These are phyloP conservation scores for Formica selysi DNA, from an alignment of 1,140 invertebrate species.

Conservation along the genomic window DNA sequence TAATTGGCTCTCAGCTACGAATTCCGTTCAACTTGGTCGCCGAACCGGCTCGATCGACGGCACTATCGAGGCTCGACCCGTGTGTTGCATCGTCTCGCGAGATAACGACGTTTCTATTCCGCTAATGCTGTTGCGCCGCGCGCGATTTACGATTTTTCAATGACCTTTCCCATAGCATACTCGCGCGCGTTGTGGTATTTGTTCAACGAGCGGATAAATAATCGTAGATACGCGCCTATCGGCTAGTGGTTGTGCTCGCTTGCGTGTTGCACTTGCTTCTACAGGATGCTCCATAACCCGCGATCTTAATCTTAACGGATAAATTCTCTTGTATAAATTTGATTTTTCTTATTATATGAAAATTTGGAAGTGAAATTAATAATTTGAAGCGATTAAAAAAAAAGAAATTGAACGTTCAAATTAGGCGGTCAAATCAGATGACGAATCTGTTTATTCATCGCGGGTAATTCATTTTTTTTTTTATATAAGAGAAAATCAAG, in stretches of 20 bases:
- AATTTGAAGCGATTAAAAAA: not conserved
- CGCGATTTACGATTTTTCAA: conserved; percentile 74
- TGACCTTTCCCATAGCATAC: conserved; percentile 80
- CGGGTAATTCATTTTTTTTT: not conserved
- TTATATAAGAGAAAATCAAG: not conserved
- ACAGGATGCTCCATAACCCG: conserved; percentile 41
- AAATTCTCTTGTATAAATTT: not conserved
- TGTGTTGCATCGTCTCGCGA: conserved; percentile 34
- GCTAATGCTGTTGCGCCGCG: conserved; percentile 56
- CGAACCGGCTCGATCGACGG: conserved; percentile 10
- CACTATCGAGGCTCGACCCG: conserved; percentile 58
- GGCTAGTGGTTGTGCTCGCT: conserved; percentile 9
- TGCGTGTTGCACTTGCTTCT: conserved; percentile 26
- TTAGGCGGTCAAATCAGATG: not conserved
- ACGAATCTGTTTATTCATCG: not conserved
- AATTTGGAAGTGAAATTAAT: not conserved
- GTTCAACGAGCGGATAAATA: conserved; percentile 69
- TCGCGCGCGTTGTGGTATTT: conserved; percentile 63
- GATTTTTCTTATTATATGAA: not conserved
- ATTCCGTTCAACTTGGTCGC: conserved; percentile 53
- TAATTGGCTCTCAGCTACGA: conserved; percentile 40
- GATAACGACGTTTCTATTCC: conserved; percentile 69
- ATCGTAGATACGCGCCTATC: conserved; percentile 51
- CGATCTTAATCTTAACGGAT: conserved; percentile 26
- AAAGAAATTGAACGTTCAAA: not conserved